These are phyloP conservation scores for Cyphomyrus plagiostoma DNA, from an alignment of 2,113 vertebrate species.

Conservation along the genomic window DNA sequence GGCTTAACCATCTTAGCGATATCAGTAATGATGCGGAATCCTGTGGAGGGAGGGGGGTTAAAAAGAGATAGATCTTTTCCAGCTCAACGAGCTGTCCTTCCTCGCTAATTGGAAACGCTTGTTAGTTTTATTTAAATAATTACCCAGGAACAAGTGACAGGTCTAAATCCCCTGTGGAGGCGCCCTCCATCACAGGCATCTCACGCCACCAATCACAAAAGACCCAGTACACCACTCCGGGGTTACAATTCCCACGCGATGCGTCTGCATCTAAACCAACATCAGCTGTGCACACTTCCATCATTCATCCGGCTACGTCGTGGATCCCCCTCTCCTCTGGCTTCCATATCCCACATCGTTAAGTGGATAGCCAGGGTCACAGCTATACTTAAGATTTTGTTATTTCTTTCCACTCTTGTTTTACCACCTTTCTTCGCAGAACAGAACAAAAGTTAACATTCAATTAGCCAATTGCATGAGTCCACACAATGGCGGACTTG, in stretches of 20 bases:
- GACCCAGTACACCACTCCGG: background rate
- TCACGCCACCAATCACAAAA: background rate
- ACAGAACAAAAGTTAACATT: background rate
- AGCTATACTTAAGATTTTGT: background rate
- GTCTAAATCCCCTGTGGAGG: slow-evolving; percentile 14
- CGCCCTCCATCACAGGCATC: slow-evolving; percentile 3
- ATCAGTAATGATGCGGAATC: background rate
- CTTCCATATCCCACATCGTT: background rate
- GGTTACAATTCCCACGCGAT: slow-evolving; percentile 5
- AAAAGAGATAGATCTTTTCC: background rate
- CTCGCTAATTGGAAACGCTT: slow-evolving; percentile 24
- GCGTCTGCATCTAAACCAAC: slow-evolving; percentile 1
- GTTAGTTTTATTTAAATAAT: slow-evolving; percentile 29
- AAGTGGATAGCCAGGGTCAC: background rate
- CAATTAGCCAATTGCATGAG: background rate
- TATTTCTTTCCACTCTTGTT: background rate
- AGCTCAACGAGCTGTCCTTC: slow-evolving; percentile 19
- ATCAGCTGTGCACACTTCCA: slow-evolving; percentile 6
- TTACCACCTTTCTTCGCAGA: background rate
- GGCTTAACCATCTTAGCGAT: background rate
- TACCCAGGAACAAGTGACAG: slow-evolving; percentile 19
- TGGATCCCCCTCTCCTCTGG: background rate
- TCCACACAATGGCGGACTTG: background rate
- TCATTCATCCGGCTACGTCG: background rate
- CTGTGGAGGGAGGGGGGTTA: background rate